phyloP scores from a whole-genome alignment of 1,140 invertebrate genomes.

The Anoplophora glabripennis region DNA sequence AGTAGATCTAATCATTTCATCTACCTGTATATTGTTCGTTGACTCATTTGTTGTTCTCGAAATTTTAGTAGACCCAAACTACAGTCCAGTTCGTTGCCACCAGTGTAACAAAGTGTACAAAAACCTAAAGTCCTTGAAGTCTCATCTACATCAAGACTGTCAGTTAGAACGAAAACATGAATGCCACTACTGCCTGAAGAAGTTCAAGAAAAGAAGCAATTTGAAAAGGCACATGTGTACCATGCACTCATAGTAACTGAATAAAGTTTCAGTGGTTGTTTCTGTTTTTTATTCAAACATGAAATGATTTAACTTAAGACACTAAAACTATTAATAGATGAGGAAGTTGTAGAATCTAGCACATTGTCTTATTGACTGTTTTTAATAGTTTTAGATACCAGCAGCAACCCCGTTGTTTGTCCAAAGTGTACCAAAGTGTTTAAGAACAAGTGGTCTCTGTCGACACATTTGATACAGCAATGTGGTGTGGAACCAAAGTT shows the following conservation, averaged over 20 bases:
- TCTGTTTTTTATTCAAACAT: too few species aligned
- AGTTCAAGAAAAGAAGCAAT: slow-evolving; percentile 17
- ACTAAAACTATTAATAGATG: too few species aligned
- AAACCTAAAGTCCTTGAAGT: slow-evolving; percentile 16
- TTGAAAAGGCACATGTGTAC: slow-evolving; percentile 13
- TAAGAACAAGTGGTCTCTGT: slow-evolving; percentile 28
- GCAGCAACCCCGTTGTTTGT: slow-evolving; percentile 9
- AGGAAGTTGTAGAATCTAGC: not conserved
- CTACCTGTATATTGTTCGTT: too few species aligned
- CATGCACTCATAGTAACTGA: not conserved
- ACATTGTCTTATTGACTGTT: not conserved
- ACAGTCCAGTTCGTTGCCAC: slow-evolving; percentile 4
- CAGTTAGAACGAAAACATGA: not conserved
- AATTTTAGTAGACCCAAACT: not conserved
- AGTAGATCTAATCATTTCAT: too few species aligned
- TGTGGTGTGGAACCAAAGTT: slow-evolving; percentile 39
- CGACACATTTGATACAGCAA: slow-evolving; percentile 26
- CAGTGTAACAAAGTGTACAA: slow-evolving; percentile 19
- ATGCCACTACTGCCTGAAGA: slow-evolving; percentile 13
- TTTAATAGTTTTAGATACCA: not conserved
- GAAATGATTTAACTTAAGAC: too few species aligned
- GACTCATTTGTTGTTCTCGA: not conserved
- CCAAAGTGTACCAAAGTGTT: slow-evolving; percentile 24
- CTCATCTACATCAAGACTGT: slow-evolving; percentile 22
- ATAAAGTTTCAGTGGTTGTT: too few species aligned